Percentiles rank a stretch among this genome's conserved stretches.
These are phyloP conservation scores for Triplophysa rosa DNA, from an alignment of 2,113 vertebrate genomes.

Conservation along the genomic window DNA sequence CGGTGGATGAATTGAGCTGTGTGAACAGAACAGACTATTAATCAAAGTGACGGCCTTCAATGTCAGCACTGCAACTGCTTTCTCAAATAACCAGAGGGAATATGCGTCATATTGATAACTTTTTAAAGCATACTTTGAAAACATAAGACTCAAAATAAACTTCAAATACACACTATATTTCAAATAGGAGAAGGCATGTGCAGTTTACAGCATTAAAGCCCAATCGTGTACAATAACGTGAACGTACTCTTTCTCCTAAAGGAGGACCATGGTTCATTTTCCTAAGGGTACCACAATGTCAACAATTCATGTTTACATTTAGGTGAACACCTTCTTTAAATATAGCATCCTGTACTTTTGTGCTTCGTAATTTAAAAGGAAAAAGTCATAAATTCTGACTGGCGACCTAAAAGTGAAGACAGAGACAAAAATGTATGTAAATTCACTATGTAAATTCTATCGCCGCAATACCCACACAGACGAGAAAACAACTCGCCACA, in stretches of 20 bases:
- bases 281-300: too few species aligned
- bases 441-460: neutral
- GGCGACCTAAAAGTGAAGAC: too few species aligned
- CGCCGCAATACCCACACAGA: neutral
- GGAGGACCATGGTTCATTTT: too few species aligned
- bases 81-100: neutral
- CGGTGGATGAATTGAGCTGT: neutral
- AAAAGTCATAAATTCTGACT: too few species aligned
- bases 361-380: too few species aligned
- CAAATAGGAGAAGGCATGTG: neutral
- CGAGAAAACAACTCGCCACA: neutral
- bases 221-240: neutral
- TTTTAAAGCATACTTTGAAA: neutral
- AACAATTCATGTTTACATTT: neutral
- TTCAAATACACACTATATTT: neutral
- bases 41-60: neutral
- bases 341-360: too few species aligned
- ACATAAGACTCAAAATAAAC: neutral
- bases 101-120: neutral
- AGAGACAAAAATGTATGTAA: neutral
- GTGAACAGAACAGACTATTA: neutral
- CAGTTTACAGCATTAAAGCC: neutral
- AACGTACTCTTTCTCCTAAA: neutral
- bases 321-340: neutral
- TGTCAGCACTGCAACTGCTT: neutral